Base-by-base conservation (phyloP, 1,140 invertebrate genomes). In the Octopus sinensis region DNA sequence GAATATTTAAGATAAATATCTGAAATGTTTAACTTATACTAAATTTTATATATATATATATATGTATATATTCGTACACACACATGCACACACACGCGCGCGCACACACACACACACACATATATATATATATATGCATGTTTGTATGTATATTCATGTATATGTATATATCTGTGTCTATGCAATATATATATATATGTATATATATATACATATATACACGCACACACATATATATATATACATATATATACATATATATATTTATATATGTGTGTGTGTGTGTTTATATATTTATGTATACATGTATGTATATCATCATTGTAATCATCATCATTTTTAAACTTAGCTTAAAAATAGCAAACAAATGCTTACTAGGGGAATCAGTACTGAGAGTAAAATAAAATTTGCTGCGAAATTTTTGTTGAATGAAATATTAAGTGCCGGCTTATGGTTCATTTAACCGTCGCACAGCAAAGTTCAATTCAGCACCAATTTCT, bases 51-150 rank as follows among this genome's bases (percentile, higher is more conserved):
- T 17, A 17, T 62, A 7, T 62, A 7, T 7, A 62, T 17, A 7
- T 62, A 17, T 62, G 56, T 62, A 62, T 62, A 6, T 62, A 7
- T 62, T 62, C 6, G 56, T 7, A 62, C 56, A 17, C 56, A 62
- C 56, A 17, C 56, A 62, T 17, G 17, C 56, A 62, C 56, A 62
- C 56, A 62, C 56, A 62, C 56, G 17, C 56, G 17, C 56, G 17
- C 56, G 56, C 56, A 62, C 56, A 62, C 56, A 62, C 56, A 62
- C 56, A 62, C 56, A 62, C 56, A 62, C 56, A 62, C 56, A 62
- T 17, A 62, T 17, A 62, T 17, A 62, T 62, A 62, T 62, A 62
- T 62, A 62, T 62, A 62, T 62, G 17, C 17, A 62, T 62, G 17
- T 62, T 7, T 62, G 17, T 62, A 62, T 62, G 17, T 62, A 62